Conservation (phyloP, 2,113 vertebrate species). For the Semnopithecus entellus region DNA sequence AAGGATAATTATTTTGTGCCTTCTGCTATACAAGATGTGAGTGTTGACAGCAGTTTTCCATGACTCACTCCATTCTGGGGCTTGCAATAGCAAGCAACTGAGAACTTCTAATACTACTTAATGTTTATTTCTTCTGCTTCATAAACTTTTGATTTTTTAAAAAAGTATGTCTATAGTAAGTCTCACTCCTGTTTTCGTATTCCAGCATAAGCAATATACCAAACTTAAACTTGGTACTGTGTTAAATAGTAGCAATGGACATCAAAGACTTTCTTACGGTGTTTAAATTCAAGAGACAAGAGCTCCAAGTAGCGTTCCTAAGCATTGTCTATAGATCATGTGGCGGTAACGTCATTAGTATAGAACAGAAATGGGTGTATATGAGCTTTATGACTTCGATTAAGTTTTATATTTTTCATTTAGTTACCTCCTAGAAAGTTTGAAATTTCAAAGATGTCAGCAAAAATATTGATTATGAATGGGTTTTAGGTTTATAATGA, state of each 20-base stretch:
- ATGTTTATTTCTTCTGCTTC: conserved; percentile 33
- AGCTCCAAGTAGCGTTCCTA: background rate
- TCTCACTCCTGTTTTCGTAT: background rate
- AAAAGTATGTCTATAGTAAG: background rate
- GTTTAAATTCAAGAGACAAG: conserved; percentile 5
- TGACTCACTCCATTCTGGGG: background rate
- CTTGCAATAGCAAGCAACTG: background rate
- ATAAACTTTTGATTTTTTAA: background rate
- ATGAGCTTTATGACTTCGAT: conserved; percentile 46
- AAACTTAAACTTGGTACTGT: background rate
- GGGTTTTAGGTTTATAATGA: conserved; percentile 69
- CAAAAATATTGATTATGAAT: conserved; percentile 80
- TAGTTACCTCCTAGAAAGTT: conserved; percentile 68
- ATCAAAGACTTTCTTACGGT: background rate
- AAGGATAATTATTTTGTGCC: background rate
- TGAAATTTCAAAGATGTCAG: conserved; percentile 67
- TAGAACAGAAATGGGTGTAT: conserved; percentile 37
- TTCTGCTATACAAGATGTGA: background rate
- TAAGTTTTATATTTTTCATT: conserved; percentile 69
- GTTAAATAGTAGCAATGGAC: background rate
- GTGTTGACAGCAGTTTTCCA: background rate
- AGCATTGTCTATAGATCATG: background rate
- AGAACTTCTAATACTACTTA: background rate
- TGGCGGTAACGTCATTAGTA: background rate
- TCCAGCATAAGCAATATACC: background rate